These are phyloP conservation scores for Rhabdornis inornatus DNA, from an alignment of 2,113 vertebrate genomes.

Conservation along the genomic window DNA sequence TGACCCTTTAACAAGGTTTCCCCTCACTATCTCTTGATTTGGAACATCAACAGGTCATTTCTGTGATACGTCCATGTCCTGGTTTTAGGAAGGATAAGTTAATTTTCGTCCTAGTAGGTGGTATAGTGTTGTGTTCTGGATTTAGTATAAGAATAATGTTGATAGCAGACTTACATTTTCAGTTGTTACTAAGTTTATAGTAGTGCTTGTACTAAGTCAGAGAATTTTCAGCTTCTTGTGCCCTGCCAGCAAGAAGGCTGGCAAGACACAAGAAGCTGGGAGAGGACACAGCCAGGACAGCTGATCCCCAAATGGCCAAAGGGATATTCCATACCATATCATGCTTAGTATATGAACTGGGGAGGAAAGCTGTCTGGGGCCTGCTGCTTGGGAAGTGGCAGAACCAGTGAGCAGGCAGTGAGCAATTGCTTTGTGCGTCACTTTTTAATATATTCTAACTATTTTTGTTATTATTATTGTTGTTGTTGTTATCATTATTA, in stretches of 20 bases:
- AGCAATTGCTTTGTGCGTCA: background rate
- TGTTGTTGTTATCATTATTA: background rate
- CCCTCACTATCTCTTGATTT: background rate
- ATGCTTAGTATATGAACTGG: background rate
- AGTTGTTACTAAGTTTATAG: background rate
- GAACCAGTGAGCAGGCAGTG: background rate
- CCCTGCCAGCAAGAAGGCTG: background rate
- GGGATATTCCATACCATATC: background rate
- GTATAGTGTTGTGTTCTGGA: background rate
- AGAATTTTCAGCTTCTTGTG: background rate
- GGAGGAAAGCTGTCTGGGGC: background rate
- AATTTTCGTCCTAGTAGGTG: background rate
- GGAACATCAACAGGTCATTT: background rate
- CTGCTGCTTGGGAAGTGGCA: background rate
- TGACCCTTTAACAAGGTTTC: background rate
- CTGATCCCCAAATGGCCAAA: background rate
- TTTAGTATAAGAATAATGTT: background rate
- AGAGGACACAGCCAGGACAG: background rate
- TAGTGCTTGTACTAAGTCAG: background rate
- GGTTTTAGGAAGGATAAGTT: background rate
- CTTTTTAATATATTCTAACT: background rate
- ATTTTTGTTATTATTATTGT: background rate
- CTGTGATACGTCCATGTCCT: background rate
- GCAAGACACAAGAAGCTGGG: background rate
- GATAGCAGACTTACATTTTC: background rate